Evolutionary conservation across 2,113 vertebrate species (phyloP), one percentile per base, ranked within the genome.

Genomic region (Polyodon spathula): DNA sequence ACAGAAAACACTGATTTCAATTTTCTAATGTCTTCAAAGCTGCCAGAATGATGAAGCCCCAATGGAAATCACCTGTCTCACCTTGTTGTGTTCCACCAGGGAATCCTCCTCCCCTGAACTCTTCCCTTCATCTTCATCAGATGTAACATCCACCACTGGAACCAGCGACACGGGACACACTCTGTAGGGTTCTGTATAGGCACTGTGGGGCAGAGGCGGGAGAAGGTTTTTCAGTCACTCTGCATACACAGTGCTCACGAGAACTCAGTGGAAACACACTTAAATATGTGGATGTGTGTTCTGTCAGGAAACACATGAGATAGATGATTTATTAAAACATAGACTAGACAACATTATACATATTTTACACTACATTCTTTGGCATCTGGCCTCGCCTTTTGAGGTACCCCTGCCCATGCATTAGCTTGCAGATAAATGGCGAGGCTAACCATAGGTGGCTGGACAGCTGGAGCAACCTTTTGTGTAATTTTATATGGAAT

Each of bases 141-240:
- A 71, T 0, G 78, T 67, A 51, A 76, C 0, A 5, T 74, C 70
- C 68, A 84, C 77, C 40, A 77, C 74, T 3, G 83, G 77, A 42
- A 67, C 71, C 5, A 70, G 70, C 1, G 89, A 81, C 61, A 87
- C 60, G 0, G 86, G 73, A 64, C 86, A 92, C 56, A 93, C 80
- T 42, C 90, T 93, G 78, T 94, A 97, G 38, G 94, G 93, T 76
- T 97, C 96, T 0, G 94, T 97, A 77, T 98, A 97, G 72, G 93
- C 90, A 68, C 96, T 98, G 81, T 7, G 62, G 44, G 40, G 65
- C 40, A 79, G 15, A 65, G 38, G 57, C 46, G 73, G 7, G 5
- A 54, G 12, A 43, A 11, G 16, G n/a, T 9, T 17, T 52, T 8
- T 40, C 8, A 39, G 27, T 54, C 10, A 57, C 17, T 3, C 4